Conservation (phyloP, 2,888 invertebrate genomes). For the Ormyrus pomaceus region DNA sequence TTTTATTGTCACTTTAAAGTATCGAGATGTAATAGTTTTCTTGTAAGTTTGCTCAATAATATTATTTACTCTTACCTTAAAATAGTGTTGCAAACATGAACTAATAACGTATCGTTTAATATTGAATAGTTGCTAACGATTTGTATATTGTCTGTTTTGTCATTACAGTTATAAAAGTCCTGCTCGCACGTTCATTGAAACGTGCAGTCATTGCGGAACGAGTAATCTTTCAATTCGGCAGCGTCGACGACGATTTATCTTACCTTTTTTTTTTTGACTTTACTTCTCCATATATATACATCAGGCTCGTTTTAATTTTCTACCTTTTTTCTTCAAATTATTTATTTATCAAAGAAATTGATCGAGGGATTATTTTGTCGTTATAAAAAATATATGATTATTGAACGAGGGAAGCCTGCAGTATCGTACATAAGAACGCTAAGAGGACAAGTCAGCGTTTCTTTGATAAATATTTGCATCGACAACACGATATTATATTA, state of each 20-base stretch:
- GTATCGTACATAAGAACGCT: slow-evolving; percentile 13
- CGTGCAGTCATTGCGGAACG: not conserved
- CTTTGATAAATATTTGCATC: slow-evolving; percentile 1
- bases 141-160: slow-evolving; percentile 39
- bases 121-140: no score
- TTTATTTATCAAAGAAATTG: no score
- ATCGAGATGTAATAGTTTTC: no score
- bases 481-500: slow-evolving; percentile 7
- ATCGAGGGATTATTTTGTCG: not conserved
- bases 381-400: not conserved
- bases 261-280: slow-evolving; percentile 7
- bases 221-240: slow-evolving; percentile 61
- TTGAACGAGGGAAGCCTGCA: slow-evolving; percentile 25
- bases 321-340: no score
- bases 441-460: slow-evolving; percentile 18
- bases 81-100: no score
- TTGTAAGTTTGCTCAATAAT: no score
- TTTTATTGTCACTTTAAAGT: no score
- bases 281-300: slow-evolving; percentile 16
- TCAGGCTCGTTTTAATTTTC: not conserved
- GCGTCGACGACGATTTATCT: slow-evolving; percentile 54
- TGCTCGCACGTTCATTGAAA: slow-evolving; percentile 14
- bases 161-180: slow-evolving; percentile 28
- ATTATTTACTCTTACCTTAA: no score
- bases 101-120: no score